phyloP scores from a whole-genome alignment of 2,888 invertebrate genomes.

The Torymus tubicola region DNA sequence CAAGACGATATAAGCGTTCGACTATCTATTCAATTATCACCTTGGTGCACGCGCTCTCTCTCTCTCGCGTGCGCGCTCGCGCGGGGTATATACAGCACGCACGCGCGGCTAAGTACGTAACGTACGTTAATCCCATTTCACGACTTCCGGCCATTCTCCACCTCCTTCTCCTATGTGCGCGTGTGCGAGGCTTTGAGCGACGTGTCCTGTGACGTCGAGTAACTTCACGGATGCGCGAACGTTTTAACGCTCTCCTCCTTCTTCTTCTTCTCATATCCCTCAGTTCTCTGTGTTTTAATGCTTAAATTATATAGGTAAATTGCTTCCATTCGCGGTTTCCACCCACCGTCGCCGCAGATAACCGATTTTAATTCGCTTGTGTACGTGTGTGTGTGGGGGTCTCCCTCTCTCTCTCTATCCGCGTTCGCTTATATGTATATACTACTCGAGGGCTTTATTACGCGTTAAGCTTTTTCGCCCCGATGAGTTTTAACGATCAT shows the following conservation, averaged over 20 bases:
- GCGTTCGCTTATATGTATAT: too few species aligned
- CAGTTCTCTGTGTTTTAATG: constrained; percentile 64
- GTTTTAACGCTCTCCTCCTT: constrained; percentile 58
- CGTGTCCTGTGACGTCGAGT: constrained; percentile 74
- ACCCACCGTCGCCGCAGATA: constrained; percentile 3
- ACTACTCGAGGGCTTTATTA: constrained; percentile 40
- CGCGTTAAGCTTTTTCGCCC: constrained; percentile 20
- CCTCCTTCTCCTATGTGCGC: too few species aligned
- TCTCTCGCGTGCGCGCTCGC: too few species aligned
- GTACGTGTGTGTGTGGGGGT: constrained; percentile 3
- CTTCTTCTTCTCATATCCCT: background rate
- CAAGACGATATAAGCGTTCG: constrained; percentile 56
- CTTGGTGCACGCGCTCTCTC: constrained; percentile 60
- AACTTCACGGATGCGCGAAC: constrained; percentile 69
- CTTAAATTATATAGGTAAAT: constrained; percentile 67
- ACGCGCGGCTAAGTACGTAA: constrained; percentile 65
- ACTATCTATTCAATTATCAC: constrained; percentile 76
- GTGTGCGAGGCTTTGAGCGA: constrained; percentile 69
- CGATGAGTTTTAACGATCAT: constrained; percentile 42
- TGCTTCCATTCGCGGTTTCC: constrained; percentile 61
- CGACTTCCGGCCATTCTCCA: constrained; percentile 75
- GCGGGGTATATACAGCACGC: constrained; percentile 59
- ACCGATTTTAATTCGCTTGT: background rate
- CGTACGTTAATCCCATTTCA: constrained; percentile 74
- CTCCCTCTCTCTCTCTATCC: constrained; percentile 16